These are phyloP conservation scores for Scomber scombrus DNA, from an alignment of 2,113 vertebrate genomes.

Conservation along the genomic window DNA sequence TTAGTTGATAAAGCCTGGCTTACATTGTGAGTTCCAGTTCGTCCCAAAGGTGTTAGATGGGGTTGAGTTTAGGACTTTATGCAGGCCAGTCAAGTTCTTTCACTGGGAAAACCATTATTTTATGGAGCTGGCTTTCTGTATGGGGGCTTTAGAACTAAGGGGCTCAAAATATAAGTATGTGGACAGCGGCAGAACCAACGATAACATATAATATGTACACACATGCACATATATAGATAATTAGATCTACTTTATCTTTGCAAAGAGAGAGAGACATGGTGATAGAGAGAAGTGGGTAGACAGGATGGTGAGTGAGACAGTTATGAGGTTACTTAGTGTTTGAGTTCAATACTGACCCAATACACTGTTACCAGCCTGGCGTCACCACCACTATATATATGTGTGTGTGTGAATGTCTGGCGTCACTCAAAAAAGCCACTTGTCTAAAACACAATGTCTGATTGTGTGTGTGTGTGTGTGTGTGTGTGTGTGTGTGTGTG, in stretches of 20 bases:
- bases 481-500: conserved; percentile 39
- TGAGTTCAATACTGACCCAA: conserved; percentile 74
- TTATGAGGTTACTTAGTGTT: conserved; percentile 64
- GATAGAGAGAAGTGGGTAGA: conserved; percentile 14
- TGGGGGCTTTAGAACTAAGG: no score
- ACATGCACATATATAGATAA: neutral
- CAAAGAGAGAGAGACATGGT: neutral
- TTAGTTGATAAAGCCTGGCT: no score
- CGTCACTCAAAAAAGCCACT: conserved; percentile 71
- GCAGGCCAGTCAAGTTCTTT: no score
- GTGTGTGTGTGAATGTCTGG: conserved; percentile 59
- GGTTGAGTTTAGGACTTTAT: no score
- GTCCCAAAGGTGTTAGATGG: no score
- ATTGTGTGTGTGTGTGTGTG: conserved; percentile 31
- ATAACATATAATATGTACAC: neutral
- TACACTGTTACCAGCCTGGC: conserved; percentile 68
- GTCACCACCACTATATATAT: conserved; percentile 60
- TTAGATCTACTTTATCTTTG: neutral
- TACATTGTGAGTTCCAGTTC: no score
- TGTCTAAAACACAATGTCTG: conserved; percentile 54
- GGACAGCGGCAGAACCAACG: neutral
- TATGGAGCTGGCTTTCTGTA: no score
- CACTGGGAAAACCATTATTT: no score
- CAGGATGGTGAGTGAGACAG: conserved; percentile 34
- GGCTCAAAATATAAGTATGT: neutral